A percentile compares a stretch with the other conserved stretches of the same genome.
Evolutionary conservation across 1,140 invertebrate genomes (phyloP).

Genomic region (Pissodes strobi): DNA sequence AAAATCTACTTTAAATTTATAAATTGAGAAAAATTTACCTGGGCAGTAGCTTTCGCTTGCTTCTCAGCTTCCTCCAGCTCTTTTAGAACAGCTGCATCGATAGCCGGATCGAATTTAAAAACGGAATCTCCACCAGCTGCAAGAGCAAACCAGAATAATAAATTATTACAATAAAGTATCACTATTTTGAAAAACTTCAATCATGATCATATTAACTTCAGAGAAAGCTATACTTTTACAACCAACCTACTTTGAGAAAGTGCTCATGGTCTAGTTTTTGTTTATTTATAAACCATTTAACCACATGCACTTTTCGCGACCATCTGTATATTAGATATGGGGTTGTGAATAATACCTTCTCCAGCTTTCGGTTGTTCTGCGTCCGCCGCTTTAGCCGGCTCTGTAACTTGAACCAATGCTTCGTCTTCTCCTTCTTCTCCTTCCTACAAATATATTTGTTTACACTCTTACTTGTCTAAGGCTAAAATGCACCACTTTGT

Average conservation of each 20-base stretch:
- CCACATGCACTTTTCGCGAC: too few relatives aligned
- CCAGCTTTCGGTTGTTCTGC: slow-evolving; percentile 4
- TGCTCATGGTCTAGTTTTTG: too few relatives aligned
- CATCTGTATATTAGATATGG: too few relatives aligned
- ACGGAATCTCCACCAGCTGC: slow-evolving; percentile 29
- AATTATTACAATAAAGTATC: background rate
- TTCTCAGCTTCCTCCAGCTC: slow-evolving; percentile 52
- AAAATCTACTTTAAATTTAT: background rate
- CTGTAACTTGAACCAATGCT: slow-evolving; percentile 1
- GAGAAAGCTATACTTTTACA: too few relatives aligned
- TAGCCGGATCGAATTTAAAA: slow-evolving; percentile 38
- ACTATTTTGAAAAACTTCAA: too few relatives aligned
- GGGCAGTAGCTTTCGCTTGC: slow-evolving; percentile 50
- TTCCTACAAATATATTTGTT: too few relatives aligned
- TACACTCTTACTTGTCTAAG: too few relatives aligned
- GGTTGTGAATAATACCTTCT: too few relatives aligned
- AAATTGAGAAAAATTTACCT: background rate
- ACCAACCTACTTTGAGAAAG: too few relatives aligned
- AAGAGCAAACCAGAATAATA: background rate
- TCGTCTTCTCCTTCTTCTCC: slow-evolving; percentile 18
- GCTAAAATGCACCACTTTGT: too few relatives aligned
- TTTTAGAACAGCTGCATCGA: slow-evolving; percentile 45
- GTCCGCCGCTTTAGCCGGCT: slow-evolving; percentile 2
- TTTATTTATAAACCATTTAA: too few relatives aligned
- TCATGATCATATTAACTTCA: too few relatives aligned